Evolutionary conservation across 2,113 vertebrate species (phyloP).

Genomic region (Astur gentilis): DNA sequence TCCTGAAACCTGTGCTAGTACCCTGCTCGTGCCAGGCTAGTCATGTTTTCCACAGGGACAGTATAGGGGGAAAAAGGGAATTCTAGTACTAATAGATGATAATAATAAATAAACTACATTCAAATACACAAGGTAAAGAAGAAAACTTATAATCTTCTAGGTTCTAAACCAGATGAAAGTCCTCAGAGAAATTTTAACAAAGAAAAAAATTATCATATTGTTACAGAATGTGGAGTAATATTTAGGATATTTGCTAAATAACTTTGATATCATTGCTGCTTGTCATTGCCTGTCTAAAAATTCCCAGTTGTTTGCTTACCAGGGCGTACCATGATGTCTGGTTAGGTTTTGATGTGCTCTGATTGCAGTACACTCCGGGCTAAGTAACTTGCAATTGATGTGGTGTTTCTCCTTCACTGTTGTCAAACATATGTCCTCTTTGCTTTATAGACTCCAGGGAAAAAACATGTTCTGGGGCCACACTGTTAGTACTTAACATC

Average conservation of each 20-base stretch:
- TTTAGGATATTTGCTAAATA: background rate
- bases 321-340: background rate
- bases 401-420: background rate
- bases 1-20: background rate
- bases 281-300: background rate
- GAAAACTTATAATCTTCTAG: background rate
- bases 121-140: background rate
- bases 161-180: background rate
- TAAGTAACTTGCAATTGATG: background rate
- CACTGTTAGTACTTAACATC: background rate
- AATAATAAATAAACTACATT: background rate
- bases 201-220: background rate
- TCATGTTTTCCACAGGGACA: background rate
- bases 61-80: background rate
- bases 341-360: background rate
- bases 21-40: background rate
- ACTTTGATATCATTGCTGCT: background rate
- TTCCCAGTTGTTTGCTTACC: background rate
- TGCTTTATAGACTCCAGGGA: background rate
- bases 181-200: background rate
- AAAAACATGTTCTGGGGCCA: background rate
- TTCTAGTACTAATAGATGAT: background rate
- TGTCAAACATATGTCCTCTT: background rate
- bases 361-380: background rate
- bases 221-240: background rate